phyloP scores from a whole-genome alignment of 1,140 invertebrate genomes.

The Drosophila quadrilineata region DNA sequence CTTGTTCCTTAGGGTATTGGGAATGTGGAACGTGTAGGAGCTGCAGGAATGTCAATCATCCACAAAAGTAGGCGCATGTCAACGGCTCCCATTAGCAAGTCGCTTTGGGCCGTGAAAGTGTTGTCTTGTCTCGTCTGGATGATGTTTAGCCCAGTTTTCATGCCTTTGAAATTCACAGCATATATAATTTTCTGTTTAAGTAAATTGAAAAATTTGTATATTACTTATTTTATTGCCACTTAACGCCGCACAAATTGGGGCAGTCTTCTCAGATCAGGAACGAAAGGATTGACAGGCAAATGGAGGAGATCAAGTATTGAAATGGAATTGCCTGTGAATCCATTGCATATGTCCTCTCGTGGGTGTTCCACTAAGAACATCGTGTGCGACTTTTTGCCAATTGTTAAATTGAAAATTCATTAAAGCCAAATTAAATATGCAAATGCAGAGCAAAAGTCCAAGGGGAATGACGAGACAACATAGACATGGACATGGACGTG shows the following conservation, averaged over 20 bases:
- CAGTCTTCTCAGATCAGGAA: background rate
- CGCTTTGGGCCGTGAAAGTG: slow-evolving; percentile 80
- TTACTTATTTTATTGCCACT: slow-evolving; percentile 80
- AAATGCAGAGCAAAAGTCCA: slow-evolving; percentile 47
- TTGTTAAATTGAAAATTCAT: slow-evolving; percentile 80
- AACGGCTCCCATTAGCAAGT: slow-evolving; percentile 71
- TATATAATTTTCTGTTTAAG: no score
- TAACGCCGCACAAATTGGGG: slow-evolving; percentile 47
- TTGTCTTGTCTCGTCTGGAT: slow-evolving; percentile 39
- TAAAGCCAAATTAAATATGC: slow-evolving; percentile 79
- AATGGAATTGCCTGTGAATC: background rate
- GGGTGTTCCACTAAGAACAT: slow-evolving; percentile 52
- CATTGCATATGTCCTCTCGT: slow-evolving; percentile 40
- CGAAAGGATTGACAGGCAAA: slow-evolving; percentile 37
- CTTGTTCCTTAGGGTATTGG: background rate
- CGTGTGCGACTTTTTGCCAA: slow-evolving; percentile 72
- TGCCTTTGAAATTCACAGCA: no score
- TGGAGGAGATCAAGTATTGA: slow-evolving; percentile 34
- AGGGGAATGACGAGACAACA: slow-evolving; percentile 34
- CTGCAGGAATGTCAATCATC: slow-evolving; percentile 25
- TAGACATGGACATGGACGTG: slow-evolving; percentile 3
- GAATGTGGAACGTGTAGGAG: slow-evolving; percentile 44
- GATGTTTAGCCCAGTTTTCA: slow-evolving; percentile 52
- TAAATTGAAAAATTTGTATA: slow-evolving; percentile 79
- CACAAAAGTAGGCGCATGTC: slow-evolving; percentile 67